Conservation (phyloP, 2,113 vertebrate genomes). For the Prochilodus magdalenae region DNA sequence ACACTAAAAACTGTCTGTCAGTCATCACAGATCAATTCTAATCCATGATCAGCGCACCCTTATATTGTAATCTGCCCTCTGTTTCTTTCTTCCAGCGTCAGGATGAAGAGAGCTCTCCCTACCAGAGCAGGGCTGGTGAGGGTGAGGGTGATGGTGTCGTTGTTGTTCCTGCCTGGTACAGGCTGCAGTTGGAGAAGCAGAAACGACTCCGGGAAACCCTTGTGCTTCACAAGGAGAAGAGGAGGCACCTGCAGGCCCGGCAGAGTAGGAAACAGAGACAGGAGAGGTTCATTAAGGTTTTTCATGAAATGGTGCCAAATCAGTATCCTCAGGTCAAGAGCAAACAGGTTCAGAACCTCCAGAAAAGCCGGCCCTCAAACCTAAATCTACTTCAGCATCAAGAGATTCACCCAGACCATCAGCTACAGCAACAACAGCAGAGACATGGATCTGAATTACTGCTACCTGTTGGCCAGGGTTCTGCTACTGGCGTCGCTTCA, state of each 20-base stretch:
- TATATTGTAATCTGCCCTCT: too few species aligned
- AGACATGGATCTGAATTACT: neutral
- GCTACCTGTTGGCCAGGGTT: conserved; percentile 49
- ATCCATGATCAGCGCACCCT: too few species aligned
- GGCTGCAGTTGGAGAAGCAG: conserved; percentile 84
- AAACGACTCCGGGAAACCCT: conserved; percentile 82
- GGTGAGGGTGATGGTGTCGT: conserved; percentile 73
- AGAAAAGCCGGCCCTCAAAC: neutral
- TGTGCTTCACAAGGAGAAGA: conserved; percentile 81
- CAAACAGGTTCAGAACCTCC: neutral
- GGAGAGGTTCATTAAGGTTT: too few species aligned
- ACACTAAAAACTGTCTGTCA: too few species aligned
- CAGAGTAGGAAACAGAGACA: conserved; percentile 79
- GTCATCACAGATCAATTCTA: too few species aligned
- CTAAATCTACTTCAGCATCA: neutral
- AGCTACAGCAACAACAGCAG: neutral
- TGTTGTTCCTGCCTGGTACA: conserved; percentile 69
- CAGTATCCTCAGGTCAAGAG: conserved; percentile 3
- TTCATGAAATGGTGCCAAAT: too few species aligned
- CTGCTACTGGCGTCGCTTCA: conserved; percentile 52
- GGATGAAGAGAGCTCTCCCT: neutral
- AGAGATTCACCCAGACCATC: neutral
- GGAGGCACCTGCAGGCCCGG: conserved; percentile 81
- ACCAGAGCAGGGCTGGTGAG: conserved; percentile 78
- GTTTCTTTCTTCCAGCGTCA: neutral